Evolutionary conservation across 92 coral and sea anemone genomes (phyloP), one percentile per base, ranked within the genome.

Genomic region (Actinostola sp.): DNA sequence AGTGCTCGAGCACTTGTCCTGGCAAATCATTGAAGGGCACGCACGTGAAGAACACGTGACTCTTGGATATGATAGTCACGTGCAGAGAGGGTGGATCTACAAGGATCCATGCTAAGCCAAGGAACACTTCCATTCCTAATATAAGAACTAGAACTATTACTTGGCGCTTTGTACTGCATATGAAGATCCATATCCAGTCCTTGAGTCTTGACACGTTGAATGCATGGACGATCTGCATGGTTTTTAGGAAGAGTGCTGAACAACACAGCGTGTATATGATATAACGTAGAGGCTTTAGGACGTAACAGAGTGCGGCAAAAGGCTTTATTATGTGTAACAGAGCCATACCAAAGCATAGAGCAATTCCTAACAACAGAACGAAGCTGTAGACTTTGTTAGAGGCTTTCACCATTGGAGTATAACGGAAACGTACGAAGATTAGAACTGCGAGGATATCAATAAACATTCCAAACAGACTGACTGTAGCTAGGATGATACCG

Each of bases 351-450:
- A 84, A 84, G 39, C 85, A 63, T 23, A 67, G 56, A n/a, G 57
- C 73, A 20, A 85, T 85, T 1, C 85, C 70, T 1, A 53, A 46
- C 4, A 84, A 75, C 12, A 84, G 85, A 36, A 59, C 46, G 60
- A 84, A 84, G n/a, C 85, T 84, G 25, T 78, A 76, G 71, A 78
- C 81, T 43, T 76, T 65, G 61, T 78, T 84, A 0, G 89, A 84
- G 3, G 85, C 89, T 61, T 84, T 84, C 0, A 84, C 89, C 49
- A 84, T 84, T 10, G 85, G 80, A 3, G 89, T 78, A 51, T 64
- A 30, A 11, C 85, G 76, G 44, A 54, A 79, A 23, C 67, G 82
- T 7, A 58, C 28, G 63, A 84, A 84, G 32, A 76, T 59, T 19
- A 63, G 24, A 16, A 43, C 33, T 52, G 68, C 73, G 11, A 52